These are phyloP conservation scores for Aeoliscus strigatus DNA, from an alignment of 2,797 vertebrate genomes.

Conservation along the genomic window DNA sequence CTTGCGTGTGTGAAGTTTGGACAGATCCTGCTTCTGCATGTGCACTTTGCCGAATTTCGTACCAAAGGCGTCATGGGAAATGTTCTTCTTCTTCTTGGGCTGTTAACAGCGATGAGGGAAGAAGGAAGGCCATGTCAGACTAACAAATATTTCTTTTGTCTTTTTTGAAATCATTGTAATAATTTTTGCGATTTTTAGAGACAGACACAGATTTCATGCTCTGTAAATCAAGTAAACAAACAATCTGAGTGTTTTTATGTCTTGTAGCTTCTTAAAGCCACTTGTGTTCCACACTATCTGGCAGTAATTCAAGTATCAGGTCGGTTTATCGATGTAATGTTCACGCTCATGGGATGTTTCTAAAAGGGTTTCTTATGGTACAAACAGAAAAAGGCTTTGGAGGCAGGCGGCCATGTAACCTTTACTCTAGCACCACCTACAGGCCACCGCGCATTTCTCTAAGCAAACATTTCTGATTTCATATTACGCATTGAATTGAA, in stretches of 20 bases:
- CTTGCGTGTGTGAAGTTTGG: constrained; percentile 89
- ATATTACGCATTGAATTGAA: no score
- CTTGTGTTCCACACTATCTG: no score
- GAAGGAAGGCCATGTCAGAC: background rate
- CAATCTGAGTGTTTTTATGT: no score
- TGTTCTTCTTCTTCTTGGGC: constrained; percentile 95
- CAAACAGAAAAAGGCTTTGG: no score
- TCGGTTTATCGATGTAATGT: no score
- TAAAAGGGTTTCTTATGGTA: background rate
- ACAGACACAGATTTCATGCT: no score
- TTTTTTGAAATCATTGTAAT: no score
- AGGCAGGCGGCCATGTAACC: background rate
- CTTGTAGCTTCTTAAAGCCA: no score
- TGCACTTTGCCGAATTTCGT: constrained; percentile 89
- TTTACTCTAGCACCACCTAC: constrained; percentile 23
- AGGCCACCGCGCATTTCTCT: background rate
- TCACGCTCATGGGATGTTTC: background rate
- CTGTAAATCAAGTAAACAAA: no score
- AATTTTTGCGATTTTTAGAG: no score
- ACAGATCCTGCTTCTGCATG: constrained; percentile 95
- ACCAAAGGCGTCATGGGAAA: constrained; percentile 89
- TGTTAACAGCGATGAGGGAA: constrained; percentile 43
- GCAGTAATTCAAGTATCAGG: no score
- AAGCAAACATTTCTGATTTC: no score
- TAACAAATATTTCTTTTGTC: background rate